Evolutionary conservation across 2,888 invertebrate species (phyloP).

Genomic region (Smittia aterrima): DNA sequence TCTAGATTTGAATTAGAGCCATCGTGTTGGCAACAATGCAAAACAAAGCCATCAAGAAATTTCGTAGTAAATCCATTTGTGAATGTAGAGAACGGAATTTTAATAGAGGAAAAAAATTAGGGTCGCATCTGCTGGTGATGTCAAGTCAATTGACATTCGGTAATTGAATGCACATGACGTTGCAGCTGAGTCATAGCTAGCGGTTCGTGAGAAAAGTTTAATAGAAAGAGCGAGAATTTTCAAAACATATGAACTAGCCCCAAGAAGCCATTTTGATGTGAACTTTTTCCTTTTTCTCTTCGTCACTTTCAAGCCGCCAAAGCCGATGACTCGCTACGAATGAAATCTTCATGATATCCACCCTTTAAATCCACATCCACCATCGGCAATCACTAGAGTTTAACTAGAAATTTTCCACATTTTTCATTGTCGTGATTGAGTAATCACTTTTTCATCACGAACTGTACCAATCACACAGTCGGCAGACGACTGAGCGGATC

Average conservation of each 20-base stretch:
- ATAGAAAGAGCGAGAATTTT: not conserved
- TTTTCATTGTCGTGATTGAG: slow-evolving; percentile 17
- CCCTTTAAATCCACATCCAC: not conserved
- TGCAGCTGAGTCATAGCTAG: not conserved
- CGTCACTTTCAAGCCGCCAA: slow-evolving; percentile 2
- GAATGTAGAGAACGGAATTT: slow-evolving; percentile 24
- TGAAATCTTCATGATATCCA: not conserved
- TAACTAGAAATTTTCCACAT: not conserved
- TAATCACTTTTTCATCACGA: slow-evolving; percentile 17
- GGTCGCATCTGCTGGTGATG: slow-evolving; percentile 6
- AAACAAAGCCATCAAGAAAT: slow-evolving; percentile 19
- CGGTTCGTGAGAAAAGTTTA: not conserved
- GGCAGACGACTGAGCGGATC: not conserved
- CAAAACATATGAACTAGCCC: not conserved
- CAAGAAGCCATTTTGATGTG: slow-evolving; percentile 26
- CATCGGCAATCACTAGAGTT: not conserved
- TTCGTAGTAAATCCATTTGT: slow-evolving; percentile 25
- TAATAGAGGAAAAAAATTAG: slow-evolving; percentile 4
- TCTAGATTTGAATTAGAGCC: not conserved
- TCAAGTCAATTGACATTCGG: not conserved
- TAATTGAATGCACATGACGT: not conserved
- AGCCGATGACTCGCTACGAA: not conserved
- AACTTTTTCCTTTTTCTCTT: slow-evolving; percentile 23
- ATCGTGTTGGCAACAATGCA: slow-evolving; percentile 34
- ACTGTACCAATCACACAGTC: not conserved